Base-by-base conservation (phyloP, 2,113 vertebrate genomes). In the Oryzias woworae region DNA sequence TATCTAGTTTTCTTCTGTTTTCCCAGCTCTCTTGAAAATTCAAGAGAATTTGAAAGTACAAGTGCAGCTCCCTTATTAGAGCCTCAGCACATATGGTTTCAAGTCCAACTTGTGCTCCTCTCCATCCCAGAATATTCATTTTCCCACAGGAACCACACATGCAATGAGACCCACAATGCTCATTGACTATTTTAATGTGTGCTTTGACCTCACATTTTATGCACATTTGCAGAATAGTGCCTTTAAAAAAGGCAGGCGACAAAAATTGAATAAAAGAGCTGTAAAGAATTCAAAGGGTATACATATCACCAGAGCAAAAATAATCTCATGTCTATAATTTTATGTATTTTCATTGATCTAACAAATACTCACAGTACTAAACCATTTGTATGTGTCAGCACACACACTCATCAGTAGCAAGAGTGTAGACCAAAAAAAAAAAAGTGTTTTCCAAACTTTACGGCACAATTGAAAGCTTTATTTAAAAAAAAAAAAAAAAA, bases 81-180 rank as follows among this genome's bases (percentile, higher is more conserved):
- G 22, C 51, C 62, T 55, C 53, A 52, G 17, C 58, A 62, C 75
- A 77, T 63, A 61, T 53, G 66, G 65, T 54, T 65, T 4, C 36
- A 43, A 67, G 66, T 13, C 47, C 62, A 48, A 18, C 65, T 14
- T 70, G 67, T 55, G 31, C 65, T 68, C 42, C 17, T 47, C 53
- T 69, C 60, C 24, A 72, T 62, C 56, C 31, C 69, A 61, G 17
- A 74, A 81, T 72, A 71, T 64, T 58, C 36, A 36, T 15, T 31
- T 78, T 58, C 62, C 71, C n/a, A 51, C 69, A 63, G 79, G 82
- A 69, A 84, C 66, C 50, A 58, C 58, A 44, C 26, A 73, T 0
- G 14, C 62, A 24, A 69, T 1, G 16, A 66, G 44, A 58, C 42
- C 26, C 52, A 56, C 53, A 16, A 26, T 4, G 3, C 52, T 46